These are phyloP conservation scores for Poliocrania exsul DNA, from an alignment of 2,797 vertebrate genomes.

Conservation along the genomic window DNA sequence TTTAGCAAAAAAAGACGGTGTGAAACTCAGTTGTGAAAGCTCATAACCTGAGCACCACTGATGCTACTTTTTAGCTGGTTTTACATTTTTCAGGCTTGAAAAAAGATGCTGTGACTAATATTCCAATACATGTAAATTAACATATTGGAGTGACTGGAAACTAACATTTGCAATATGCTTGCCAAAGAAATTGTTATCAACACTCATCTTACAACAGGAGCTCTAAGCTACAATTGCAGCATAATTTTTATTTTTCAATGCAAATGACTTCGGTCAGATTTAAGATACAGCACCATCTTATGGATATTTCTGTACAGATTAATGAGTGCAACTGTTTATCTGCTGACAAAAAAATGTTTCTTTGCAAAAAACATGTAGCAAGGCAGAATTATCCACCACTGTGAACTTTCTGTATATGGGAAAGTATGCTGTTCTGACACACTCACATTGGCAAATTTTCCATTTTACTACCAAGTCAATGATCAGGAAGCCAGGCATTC, in stretches of 20 bases:
- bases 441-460: background rate
- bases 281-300: constrained; percentile 83
- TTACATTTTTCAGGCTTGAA: background rate
- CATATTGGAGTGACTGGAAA: constrained; percentile 37
- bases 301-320: constrained; percentile 72
- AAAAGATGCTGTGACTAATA: constrained; percentile 47
- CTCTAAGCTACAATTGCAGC: constrained; percentile 4
- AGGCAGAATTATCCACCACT: background rate
- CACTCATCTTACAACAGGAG: background rate
- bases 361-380: background rate
- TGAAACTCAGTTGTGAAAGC: background rate
- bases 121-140: constrained; percentile 50
- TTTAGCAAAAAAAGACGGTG: background rate
- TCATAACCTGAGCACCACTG: background rate
- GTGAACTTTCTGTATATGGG: background rate
- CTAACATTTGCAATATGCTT: constrained; percentile 29
- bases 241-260: constrained; percentile 28
- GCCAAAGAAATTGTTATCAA: constrained; percentile 27
- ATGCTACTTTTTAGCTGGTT: constrained; percentile 38
- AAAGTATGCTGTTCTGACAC: background rate
- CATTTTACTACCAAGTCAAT: background rate
- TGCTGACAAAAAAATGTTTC: background rate
- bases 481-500: background rate
- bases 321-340: background rate
- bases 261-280: constrained; percentile 63